Base-by-base conservation (phyloP, 1,140 invertebrate genomes). In the Trichonephila inaurata region DNA sequence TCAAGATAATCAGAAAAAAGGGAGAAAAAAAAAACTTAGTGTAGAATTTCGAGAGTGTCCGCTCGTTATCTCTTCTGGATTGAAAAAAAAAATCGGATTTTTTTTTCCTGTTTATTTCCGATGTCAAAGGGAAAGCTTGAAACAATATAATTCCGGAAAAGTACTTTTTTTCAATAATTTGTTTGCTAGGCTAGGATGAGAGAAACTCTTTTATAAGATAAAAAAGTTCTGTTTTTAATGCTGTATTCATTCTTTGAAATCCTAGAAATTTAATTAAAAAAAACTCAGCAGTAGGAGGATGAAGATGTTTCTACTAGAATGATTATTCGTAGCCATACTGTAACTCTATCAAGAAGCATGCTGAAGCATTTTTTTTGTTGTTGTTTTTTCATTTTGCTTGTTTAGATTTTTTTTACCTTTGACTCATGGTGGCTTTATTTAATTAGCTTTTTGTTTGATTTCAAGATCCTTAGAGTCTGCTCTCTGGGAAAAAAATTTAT, bases 391-490 rank as follows among this genome's bases (percentile, higher is more conserved):
- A 66, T 86, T 92, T 85, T 89, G 44, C 40, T 89, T 72, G 51
- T 61, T 72, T 44, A 69, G 44, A 44, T 40, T 77, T 60, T 28
- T 88, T 88, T 85, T 40, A 64, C 58, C 87, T 92, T 92, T 92
- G 60, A 87, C 91, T 85, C 83, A 77, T 92, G 64, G 91, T 92
- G 91, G 83, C 82, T 92, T 92, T 92, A 92, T 92, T 92, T 92
- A 92, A 92, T 92, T 92, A 92, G 91, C 91, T 92, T 92, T 92
- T 92, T 92, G 91, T 92, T 77, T 92, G 91, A 87, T 87, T 92
- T 87, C 91, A 60, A 92, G 64, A 91, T 83, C 77, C 58, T 82
- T 85, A 85, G 90, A 92, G 51, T 92, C 66, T 64, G 16, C 66
- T 77, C 61, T 64, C 77, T 60, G 40, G 33, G 51, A 40, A 92